Evolutionary conservation across 2,113 vertebrate species (phyloP), one percentile per base, ranked within the genome.

Genomic region (Melanerpes formicivorus): DNA sequence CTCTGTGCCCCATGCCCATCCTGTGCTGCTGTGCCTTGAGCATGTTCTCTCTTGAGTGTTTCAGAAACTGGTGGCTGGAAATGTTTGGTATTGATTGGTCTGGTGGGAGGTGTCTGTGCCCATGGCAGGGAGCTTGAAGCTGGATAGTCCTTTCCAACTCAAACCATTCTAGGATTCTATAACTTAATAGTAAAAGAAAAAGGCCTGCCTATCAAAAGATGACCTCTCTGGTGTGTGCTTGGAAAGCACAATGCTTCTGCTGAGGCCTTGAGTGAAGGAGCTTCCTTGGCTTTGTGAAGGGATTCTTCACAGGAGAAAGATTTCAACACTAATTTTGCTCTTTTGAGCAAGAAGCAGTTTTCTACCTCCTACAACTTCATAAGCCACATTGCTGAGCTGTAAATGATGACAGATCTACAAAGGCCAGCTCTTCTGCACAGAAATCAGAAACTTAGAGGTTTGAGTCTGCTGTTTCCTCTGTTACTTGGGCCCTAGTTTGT

Each of bases 291-390:
- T 56, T 93, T 18, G 5, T 3, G 4, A 56, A 19, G 32, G n/a
- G 52, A 30, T 83, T 83, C 16, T 60, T n/a, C 10, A 71, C 0
- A 5, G 60, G 29, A 55, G 67, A 59, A 62, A 23, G 34, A 34
- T 42, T 64, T 5, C 11, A 63, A 55, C 16, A 86, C 26, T n/a
- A 15, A 46, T 52, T 72, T 73, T 77, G 25, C 54, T 87, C 56
- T 67, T 87, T 58, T 79, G 37, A 91, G 42, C 58, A 82, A 81
- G 75, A 86, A 90, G 18, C n/a, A 48, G 37, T 79, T 95, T 91
- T 90, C 63, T 73, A 23, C 70, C 86, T 79, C 80, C 85, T 80
- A 59, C 48, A 76, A 16, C 62, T 94, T 93, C 50, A 88, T 93
- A 79, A 92, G 85, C 34, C 34, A 18, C 50, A 6, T 17, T 81